These are phyloP conservation scores for Itoplectis maculator DNA, from an alignment of 2,888 invertebrate genomes.

Conservation along the genomic window DNA sequence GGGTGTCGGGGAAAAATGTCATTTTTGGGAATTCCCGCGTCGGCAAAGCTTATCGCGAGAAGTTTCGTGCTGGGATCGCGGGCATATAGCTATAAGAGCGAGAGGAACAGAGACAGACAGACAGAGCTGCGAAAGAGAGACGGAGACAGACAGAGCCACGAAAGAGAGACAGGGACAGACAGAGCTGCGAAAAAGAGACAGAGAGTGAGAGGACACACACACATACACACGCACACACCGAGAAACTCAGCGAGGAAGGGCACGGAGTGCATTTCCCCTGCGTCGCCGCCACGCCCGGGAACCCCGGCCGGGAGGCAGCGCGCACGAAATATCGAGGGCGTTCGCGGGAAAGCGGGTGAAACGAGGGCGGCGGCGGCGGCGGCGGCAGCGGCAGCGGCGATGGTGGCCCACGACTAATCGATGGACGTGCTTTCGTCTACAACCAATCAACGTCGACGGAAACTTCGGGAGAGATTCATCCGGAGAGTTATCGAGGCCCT, in stretches of 20 bases:
- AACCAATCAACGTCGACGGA: conserved; percentile 67
- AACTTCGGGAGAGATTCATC: conserved; percentile 68
- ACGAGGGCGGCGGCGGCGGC: conserved; percentile 43
- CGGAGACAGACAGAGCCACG: too few species aligned
- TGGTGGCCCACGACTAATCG: conserved; percentile 70
- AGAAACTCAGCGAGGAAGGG: conserved; percentile 40
- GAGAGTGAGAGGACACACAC: conserved; percentile 13
- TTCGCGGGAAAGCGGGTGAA: conserved; percentile 61
- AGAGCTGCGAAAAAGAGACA: not conserved
- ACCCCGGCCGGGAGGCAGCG: conserved; percentile 40
- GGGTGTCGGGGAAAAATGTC: conserved; percentile 10
- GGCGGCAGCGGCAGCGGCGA: conserved; percentile 51
- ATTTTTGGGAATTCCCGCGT: conserved; percentile 21
- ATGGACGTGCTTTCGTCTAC: conserved; percentile 72
- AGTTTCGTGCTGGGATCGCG: conserved; percentile 11
- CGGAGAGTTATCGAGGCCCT: conserved; percentile 68
- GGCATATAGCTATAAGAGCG: too few species aligned
- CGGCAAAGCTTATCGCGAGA: conserved; percentile 30
- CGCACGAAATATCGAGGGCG: conserved; percentile 52
- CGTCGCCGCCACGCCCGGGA: conserved; percentile 63
- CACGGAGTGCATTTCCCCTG: conserved; percentile 50
- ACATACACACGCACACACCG: too few species aligned
- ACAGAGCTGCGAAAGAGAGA: conserved; percentile 1
- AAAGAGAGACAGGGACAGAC: too few species aligned
- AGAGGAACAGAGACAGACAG: too few species aligned